Percentiles rank a stretch among this genome's conserved stretches.
phyloP scores from a whole-genome alignment of 2,888 invertebrate species.

The Desoria tigrina region DNA sequence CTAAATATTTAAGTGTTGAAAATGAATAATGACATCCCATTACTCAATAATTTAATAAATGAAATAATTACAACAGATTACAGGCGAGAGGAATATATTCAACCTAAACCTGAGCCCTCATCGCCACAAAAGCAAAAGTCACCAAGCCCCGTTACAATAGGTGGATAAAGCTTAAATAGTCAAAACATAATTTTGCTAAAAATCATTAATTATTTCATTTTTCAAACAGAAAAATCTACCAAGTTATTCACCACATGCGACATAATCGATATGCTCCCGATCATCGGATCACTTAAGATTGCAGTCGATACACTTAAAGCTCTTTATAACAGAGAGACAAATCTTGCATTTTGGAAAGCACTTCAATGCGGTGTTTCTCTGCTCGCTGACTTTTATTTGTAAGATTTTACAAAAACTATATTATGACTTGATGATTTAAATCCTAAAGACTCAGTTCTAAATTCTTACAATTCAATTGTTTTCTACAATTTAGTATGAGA shows the following conservation, averaged over 20 bases:
- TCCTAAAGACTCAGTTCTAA: no score
- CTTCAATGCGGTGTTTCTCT: conserved; percentile 40
- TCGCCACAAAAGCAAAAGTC: conserved; percentile 2
- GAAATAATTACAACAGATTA: background rate
- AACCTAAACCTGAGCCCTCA: background rate
- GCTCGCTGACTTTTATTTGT: conserved; percentile 42
- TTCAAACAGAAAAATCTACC: background rate
- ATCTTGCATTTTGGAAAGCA: conserved; percentile 31
- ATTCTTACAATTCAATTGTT: background rate
- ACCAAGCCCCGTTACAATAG: background rate
- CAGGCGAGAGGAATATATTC: background rate
- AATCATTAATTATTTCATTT: conserved; percentile 6
- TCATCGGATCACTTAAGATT: conserved; percentile 40
- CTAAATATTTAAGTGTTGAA: no score
- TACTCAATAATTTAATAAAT: no score
- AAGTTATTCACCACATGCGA: conserved; percentile 34
- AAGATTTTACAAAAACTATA: no score
- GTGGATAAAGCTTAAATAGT: conserved; percentile 1
- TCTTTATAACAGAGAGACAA: conserved; percentile 32
- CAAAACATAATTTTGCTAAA: background rate
- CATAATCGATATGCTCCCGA: conserved; percentile 40
- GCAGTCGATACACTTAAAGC: conserved; percentile 35
- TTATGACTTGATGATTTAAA: background rate
- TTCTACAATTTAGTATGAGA: conserved; percentile 33
- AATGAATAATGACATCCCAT: no score